Evolutionary conservation across 2,888 invertebrate species (phyloP), one percentile per base, ranked within the genome.

Genomic region (Drosophila tanythrix): DNA sequence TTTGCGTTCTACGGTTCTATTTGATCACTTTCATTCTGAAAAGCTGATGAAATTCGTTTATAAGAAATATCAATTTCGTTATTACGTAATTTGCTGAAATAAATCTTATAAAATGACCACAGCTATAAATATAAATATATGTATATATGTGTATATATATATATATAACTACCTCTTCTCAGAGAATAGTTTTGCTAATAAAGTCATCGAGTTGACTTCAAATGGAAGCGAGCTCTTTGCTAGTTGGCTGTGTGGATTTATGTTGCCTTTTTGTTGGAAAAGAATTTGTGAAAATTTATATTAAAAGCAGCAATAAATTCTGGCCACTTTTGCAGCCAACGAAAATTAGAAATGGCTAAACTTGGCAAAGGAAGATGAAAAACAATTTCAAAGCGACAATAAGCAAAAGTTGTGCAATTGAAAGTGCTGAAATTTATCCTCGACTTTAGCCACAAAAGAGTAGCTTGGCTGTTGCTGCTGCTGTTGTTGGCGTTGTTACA

Each of bases 181-280:
- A 66, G 65, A 55, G 57, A 72, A 58, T 68, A 51, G 71, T 72
- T 72, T 68, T 65, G 60, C 58, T 82, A 84, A 84, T 87, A 81
- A 89, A 87, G 82, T 71, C 89, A 72, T 89, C 78, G 63, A 65
- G 67, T 62, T 58, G 31, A 35, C 79, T 36, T 25, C 25, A 40
- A 8, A 27, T 11, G 33, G 21, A 13, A 31, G 67, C 33, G 10
- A 38, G 43, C 67, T 40, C 15, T 80, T 38, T 88, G 88, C 85
- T 89, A 85, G 87, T 85, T 85, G 89, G 89, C 76, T 73, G 83
- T 62, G 69, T 80, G 85, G 88, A 85, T 89, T 89, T 89, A 89
- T 88, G 81, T 88, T 88, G 86, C 88, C 80, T 80, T 89, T 81
- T 63, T 57, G 62, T 59, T 66, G 56, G 64, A 61, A 76, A 84